Evolutionary conservation across 2,797 vertebrate species (phyloP).

Genomic region (Clarias fuscus): DNA sequence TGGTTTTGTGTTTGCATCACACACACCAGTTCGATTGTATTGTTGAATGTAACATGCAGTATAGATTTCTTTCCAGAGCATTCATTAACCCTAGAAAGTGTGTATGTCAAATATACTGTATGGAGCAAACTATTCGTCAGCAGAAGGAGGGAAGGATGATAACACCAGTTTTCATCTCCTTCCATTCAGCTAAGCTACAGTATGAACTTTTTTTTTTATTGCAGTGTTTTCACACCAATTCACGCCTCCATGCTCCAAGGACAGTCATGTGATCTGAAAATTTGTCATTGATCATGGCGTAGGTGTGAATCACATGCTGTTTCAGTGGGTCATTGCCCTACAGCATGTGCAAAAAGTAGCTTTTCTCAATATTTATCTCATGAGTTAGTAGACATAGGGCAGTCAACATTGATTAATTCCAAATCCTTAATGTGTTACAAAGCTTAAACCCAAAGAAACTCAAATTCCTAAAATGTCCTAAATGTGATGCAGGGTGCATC

Average conservation of each 20-base stretch:
- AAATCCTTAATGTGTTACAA: no score
- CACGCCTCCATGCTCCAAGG: not conserved
- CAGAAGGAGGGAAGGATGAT: not conserved
- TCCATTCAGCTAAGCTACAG: not conserved
- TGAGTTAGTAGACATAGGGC: not conserved
- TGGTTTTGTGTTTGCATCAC: not conserved
- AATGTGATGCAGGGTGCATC: no score
- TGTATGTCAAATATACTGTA: not conserved
- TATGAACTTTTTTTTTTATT: not conserved
- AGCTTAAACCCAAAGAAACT: no score
- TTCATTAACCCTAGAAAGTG: not conserved
- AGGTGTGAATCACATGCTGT: not conserved
- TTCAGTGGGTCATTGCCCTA: not conserved
- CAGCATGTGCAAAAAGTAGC: not conserved
- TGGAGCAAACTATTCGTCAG: not conserved
- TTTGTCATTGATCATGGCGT: not conserved
- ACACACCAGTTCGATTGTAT: not conserved
- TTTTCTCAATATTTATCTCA: no score
- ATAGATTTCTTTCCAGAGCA: not conserved
- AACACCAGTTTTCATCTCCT: not conserved
- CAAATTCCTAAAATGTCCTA: no score
- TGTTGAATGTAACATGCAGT: not conserved
- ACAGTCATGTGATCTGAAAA: not conserved
- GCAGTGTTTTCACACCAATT: not conserved
- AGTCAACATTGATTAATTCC: no score